Conservation (phyloP, 2,888 invertebrate species). For the Nomada flava region DNA sequence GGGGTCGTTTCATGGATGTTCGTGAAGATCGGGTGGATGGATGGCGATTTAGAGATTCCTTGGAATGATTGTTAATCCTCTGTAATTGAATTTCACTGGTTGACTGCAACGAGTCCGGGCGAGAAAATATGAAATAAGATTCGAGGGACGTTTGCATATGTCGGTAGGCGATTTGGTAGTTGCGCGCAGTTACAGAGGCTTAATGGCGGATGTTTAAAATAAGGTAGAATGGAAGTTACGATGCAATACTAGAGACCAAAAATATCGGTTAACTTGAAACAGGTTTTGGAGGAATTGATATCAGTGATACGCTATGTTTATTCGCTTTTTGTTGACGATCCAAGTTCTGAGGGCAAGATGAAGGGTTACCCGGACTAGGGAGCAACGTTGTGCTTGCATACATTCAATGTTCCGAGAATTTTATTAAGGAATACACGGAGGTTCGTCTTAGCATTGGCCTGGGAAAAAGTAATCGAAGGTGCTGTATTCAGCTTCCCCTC, state of each 20-base stretch:
- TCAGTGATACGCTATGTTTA: too few relatives aligned
- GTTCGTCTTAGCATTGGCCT: neutral
- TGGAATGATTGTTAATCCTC: neutral
- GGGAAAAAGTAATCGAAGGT: neutral
- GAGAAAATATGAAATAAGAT: too few relatives aligned
- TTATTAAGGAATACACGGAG: conserved; percentile 1
- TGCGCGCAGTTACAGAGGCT: too few relatives aligned
- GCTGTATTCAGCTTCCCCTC: neutral
- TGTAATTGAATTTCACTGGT: too few relatives aligned
- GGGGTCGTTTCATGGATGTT: neutral
- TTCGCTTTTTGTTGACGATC: neutral
- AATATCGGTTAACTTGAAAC: too few relatives aligned
- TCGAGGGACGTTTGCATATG: too few relatives aligned
- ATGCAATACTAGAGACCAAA: too few relatives aligned
- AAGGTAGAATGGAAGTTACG: neutral
- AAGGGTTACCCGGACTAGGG: neutral
- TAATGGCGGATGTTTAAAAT: neutral
- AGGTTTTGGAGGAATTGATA: too few relatives aligned
- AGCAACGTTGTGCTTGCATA: neutral
- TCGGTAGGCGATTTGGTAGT: too few relatives aligned
- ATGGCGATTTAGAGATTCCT: neutral
- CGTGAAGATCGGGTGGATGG: neutral
- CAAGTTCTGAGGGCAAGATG: neutral
- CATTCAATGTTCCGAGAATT: neutral
- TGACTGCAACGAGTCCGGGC: too few relatives aligned